Conservation (phyloP, 2,888 invertebrate genomes). For the Acanthosepion esculentum region DNA sequence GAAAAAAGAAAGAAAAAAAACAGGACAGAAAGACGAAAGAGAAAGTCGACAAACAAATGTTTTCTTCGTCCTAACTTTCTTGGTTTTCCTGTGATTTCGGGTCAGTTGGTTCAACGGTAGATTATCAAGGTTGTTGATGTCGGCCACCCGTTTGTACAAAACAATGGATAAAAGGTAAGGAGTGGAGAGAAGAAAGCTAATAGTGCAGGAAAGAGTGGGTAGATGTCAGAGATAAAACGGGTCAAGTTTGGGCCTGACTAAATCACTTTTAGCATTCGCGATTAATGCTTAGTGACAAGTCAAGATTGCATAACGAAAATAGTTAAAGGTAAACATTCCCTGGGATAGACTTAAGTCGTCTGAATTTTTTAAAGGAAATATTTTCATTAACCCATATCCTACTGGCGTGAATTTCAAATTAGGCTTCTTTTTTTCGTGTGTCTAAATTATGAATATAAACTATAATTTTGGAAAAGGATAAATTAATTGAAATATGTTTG, state of each 20-base stretch:
- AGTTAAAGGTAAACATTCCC: background rate
- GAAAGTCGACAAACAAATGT: too few species aligned
- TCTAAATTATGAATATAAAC: too few species aligned
- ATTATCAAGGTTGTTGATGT: background rate
- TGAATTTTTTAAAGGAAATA: too few species aligned
- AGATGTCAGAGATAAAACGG: background rate
- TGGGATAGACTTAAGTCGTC: too few species aligned
- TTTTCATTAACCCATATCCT: too few species aligned
- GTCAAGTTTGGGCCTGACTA: background rate
- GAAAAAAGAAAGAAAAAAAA: too few species aligned
- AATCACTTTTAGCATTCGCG: background rate
- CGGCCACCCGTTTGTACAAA: background rate
- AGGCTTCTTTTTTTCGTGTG: too few species aligned
- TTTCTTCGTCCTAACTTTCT: too few species aligned
- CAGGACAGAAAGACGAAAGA: too few species aligned
- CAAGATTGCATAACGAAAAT: background rate
- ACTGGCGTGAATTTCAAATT: too few species aligned
- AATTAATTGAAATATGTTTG: too few species aligned
- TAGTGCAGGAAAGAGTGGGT: background rate
- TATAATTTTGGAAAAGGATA: too few species aligned
- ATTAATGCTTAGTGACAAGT: background rate
- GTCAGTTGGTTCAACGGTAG: background rate
- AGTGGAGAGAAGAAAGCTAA: background rate
- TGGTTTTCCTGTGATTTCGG: background rate
- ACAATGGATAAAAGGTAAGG: background rate